Conservation (phyloP, 2,113 vertebrate genomes). For the Dasyurus viverrinus region DNA sequence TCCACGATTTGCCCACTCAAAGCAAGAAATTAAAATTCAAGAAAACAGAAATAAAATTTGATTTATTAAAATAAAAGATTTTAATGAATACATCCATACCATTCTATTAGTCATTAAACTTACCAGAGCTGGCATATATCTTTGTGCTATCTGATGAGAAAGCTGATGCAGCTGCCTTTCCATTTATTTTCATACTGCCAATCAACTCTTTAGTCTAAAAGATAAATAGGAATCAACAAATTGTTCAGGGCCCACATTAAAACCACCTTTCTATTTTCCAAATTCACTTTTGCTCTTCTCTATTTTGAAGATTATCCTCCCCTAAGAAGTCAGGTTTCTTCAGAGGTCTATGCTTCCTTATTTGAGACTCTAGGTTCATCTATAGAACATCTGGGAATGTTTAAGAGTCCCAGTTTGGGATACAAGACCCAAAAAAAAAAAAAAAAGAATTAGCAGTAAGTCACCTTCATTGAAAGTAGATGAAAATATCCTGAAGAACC, state of each 20-base stretch:
- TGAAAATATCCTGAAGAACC: slow-evolving; percentile 93
- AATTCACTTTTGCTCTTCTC: neutral
- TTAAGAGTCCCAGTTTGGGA: neutral
- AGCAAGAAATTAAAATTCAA: slow-evolving; percentile 12
- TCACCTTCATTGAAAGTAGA: slow-evolving; percentile 93
- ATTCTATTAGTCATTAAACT: slow-evolving; percentile 55
- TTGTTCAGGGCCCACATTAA: neutral
- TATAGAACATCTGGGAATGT: neutral
- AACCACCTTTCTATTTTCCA: slow-evolving; percentile 1
- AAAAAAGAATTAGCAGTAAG: slow-evolving; percentile 8
- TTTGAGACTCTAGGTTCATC: neutral
- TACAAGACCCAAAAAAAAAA: neutral
- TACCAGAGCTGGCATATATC: slow-evolving; percentile 90
- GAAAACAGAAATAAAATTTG: slow-evolving; percentile 42
- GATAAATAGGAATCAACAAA: slow-evolving; percentile 50
- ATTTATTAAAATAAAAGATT: slow-evolving; percentile 34
- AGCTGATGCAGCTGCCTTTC: slow-evolving; percentile 83
- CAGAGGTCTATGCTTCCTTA: neutral
- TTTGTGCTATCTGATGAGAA: slow-evolving; percentile 91
- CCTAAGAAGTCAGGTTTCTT: neutral
- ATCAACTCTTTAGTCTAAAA: slow-evolving; percentile 94
- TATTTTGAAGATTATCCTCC: neutral
- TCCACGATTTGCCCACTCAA: neutral
- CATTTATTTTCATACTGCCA: slow-evolving; percentile 93
- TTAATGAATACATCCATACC: slow-evolving; percentile 29